A percentile compares a stretch with the other conserved stretches of the same genome.
Conservation (phyloP, 1,140 invertebrate genomes). For the Drosophila burlai region DNA sequence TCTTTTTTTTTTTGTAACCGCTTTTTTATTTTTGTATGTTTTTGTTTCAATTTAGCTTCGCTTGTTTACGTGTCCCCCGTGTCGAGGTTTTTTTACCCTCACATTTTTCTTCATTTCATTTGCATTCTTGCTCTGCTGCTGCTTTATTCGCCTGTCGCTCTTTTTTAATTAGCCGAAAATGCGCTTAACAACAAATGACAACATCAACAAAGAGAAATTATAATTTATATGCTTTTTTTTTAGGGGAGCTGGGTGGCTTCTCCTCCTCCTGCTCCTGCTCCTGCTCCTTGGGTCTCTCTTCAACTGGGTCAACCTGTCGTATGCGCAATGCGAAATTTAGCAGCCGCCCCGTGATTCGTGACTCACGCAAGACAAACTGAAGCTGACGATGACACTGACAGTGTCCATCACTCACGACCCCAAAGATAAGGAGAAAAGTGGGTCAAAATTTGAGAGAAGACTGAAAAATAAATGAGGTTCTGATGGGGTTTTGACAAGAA, state of each 20-base stretch:
- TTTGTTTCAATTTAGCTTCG: conserved; percentile 62
- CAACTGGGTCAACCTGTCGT: conserved; percentile 72
- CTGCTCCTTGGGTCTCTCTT: not conserved
- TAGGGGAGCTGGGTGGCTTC: not conserved
- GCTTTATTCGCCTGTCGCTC: conserved; percentile 60
- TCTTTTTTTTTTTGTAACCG: conserved; percentile 15
- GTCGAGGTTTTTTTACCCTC: conserved; percentile 17
- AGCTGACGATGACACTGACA: conserved; percentile 14
- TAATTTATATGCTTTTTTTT: conserved; percentile 50
- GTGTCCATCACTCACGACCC: conserved; percentile 28
- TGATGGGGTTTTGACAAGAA: not conserved
- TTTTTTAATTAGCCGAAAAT: conserved; percentile 80
- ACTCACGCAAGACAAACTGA: conserved; percentile 18
- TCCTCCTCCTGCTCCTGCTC: not conserved
- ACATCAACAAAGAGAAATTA: conserved; percentile 68
- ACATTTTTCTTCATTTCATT: conserved; percentile 78
- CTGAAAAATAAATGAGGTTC: not conserved
- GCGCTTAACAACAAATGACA: conserved; percentile 77
- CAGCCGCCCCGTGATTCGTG: conserved; percentile 21
- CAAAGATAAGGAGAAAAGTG: not conserved
- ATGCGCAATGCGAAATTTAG: conserved; percentile 58
- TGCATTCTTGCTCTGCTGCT: conserved; percentile 57
- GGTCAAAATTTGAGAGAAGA: conserved; percentile 7
- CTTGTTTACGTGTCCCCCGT: conserved; percentile 31
- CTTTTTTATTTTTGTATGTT: conserved; percentile 4